Conservation (phyloP, 2,797 vertebrate species). For the Catostomus latipinnis region DNA sequence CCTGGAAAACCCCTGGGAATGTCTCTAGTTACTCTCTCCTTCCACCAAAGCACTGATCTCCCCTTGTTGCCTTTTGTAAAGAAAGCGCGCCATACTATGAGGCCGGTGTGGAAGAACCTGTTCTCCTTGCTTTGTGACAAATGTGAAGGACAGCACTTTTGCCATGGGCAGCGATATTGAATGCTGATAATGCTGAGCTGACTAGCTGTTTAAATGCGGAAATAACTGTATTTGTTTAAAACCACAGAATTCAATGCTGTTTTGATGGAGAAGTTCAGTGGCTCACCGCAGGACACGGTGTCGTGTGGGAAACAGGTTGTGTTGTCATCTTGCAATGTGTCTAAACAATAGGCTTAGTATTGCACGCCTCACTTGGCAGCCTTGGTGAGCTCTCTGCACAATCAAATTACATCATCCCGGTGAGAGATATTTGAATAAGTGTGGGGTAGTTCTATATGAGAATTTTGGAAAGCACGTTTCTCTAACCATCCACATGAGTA, state of each 20-base stretch:
- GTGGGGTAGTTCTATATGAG: slow-evolving; percentile 19
- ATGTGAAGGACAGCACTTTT: slow-evolving; percentile 47
- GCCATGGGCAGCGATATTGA: slow-evolving; percentile 16
- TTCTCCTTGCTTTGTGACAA: slow-evolving; percentile 57
- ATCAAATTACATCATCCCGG: slow-evolving; percentile 44
- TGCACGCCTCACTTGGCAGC: slow-evolving; percentile 7
- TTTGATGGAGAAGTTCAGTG: background rate
- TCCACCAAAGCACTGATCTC: slow-evolving; percentile 18
- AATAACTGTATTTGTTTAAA: background rate
- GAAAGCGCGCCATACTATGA: slow-evolving; percentile 38
- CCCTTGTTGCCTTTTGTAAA: slow-evolving; percentile 40
- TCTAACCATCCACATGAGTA: background rate
- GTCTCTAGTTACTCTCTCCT: slow-evolving; percentile 59
- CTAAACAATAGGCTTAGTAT: slow-evolving; percentile 33
- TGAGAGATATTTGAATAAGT: slow-evolving; percentile 37
- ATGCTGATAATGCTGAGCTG: slow-evolving; percentile 5
- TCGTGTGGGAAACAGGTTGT: slow-evolving; percentile 17
- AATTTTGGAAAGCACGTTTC: background rate
- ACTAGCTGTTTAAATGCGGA: background rate
- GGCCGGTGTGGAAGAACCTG: slow-evolving; percentile 55
- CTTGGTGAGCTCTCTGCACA: slow-evolving; percentile 9
- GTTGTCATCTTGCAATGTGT: slow-evolving; percentile 31
- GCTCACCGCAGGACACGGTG: background rate
- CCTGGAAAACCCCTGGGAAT: slow-evolving; percentile 53
- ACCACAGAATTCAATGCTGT: background rate